Percentiles rank a stretch among this genome's conserved stretches.
These are phyloP conservation scores for Phenganax stokvisi DNA, from an alignment of 92 coral and sea anemone genomes.

Conservation along the genomic window DNA sequence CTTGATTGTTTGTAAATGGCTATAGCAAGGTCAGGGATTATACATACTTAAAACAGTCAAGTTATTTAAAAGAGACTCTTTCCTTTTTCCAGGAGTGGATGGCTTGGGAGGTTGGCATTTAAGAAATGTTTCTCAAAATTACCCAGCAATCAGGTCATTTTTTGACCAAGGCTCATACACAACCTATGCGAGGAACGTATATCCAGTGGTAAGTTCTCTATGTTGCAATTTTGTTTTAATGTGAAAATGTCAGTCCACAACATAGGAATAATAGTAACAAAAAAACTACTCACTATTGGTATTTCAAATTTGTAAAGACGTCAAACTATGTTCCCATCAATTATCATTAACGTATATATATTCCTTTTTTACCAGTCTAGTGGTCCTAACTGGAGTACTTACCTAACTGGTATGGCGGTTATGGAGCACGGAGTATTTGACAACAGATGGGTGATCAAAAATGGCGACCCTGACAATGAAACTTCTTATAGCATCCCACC, in stretches of 20 bases:
- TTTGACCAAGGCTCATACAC: constrained; percentile 33
- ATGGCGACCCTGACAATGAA: not conserved
- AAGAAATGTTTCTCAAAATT: not conserved
- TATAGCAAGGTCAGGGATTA: not conserved
- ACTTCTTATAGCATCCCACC: constrained; percentile 19
- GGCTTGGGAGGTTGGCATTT: constrained; percentile 14
- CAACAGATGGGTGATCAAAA: not conserved
- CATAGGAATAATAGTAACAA: no score
- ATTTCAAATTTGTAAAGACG: no score
- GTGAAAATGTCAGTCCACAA: no score
- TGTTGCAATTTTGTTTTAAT: not conserved
- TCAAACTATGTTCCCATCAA: no score
- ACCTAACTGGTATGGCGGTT: constrained; percentile 18
- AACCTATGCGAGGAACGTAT: constrained; percentile 12
- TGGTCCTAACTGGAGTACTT: constrained; percentile 16
- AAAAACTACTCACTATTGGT: no score
- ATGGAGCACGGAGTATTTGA: constrained; percentile 5
- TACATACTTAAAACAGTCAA: not conserved
- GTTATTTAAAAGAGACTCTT: not conserved
- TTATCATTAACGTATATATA: no score
- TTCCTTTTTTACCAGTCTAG: not conserved
- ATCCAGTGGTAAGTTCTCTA: constrained; percentile 17
- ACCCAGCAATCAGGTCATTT: constrained; percentile 8
- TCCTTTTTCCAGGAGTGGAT: constrained; percentile 13
- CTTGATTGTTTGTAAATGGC: no score